These are phyloP conservation scores for Aphelocoma californica DNA, from an alignment of 2,797 vertebrate genomes.

Conservation along the genomic window DNA sequence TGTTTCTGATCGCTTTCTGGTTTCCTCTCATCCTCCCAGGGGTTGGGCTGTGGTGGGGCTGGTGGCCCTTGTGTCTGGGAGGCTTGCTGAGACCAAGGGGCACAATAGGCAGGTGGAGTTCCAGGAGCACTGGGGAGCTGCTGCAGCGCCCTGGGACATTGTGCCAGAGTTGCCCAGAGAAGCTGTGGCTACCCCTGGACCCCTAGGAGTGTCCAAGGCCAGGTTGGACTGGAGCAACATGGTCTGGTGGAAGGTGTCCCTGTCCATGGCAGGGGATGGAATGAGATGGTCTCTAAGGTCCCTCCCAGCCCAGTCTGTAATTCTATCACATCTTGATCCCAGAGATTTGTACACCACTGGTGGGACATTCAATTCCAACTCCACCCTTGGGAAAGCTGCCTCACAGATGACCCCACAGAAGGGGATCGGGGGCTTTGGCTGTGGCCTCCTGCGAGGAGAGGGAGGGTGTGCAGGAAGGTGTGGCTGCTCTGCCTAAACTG, in stretches of 20 bases:
- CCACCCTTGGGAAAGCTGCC: background rate
- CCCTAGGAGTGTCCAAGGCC: background rate
- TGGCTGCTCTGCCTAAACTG: background rate
- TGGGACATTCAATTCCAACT: background rate
- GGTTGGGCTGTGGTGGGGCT: background rate
- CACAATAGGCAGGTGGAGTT: background rate
- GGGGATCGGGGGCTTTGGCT: accelerated
- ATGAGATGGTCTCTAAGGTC: background rate
- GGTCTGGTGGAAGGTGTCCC: background rate
- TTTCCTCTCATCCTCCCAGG: background rate
- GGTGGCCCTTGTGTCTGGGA: background rate
- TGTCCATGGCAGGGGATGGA: background rate
- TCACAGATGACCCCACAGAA: accelerated
- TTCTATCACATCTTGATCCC: background rate
- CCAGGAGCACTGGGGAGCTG: background rate
- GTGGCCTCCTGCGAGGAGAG: background rate
- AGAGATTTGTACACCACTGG: accelerated
- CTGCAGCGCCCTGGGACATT: background rate
- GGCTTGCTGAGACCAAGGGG: background rate
- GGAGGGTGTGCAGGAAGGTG: background rate
- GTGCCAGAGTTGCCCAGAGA: background rate
- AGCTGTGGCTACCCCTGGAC: background rate
- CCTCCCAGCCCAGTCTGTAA: background rate
- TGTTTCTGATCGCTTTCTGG: background rate
- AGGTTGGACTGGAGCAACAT: accelerated